phyloP scores from a whole-genome alignment of 2,888 invertebrate species.

The Polydrusus pterygomalis region DNA sequence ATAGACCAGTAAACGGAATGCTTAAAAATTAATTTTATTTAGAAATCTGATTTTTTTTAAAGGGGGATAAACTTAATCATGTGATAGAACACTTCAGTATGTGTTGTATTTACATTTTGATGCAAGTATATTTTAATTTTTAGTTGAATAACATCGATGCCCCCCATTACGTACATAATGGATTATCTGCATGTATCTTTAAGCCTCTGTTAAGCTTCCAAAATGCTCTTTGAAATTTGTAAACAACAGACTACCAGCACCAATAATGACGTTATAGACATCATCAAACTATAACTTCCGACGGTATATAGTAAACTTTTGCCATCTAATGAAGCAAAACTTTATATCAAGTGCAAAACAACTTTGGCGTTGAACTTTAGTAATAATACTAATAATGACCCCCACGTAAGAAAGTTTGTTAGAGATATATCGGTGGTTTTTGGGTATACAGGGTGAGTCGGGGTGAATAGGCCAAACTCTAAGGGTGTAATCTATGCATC shows the following conservation, averaged over 20 bases:
- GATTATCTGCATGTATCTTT: no score
- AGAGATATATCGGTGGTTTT: background rate
- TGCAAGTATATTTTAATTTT: no score
- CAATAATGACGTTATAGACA: slow-evolving; percentile 4
- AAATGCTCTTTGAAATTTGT: background rate
- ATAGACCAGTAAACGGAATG: no score
- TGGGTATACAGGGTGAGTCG: background rate
- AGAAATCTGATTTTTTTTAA: no score
- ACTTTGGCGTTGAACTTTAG: slow-evolving; percentile 10
- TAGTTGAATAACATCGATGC: no score
- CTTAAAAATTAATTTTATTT: no score
- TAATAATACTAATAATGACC: slow-evolving; percentile 12
- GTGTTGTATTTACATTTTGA: no score
- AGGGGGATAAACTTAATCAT: no score
- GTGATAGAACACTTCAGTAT: no score
- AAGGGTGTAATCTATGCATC: no score
- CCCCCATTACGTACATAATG: no score
- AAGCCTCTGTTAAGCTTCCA: background rate
- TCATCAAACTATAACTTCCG: slow-evolving; percentile 14
- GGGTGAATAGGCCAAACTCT: no score
- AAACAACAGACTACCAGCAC: background rate
- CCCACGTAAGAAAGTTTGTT: background rate
- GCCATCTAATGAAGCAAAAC: slow-evolving; percentile 9
- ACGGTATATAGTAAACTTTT: slow-evolving; percentile 1
- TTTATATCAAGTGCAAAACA: slow-evolving; percentile 1